Evolutionary conservation across 2,797 vertebrate genomes (phyloP).

Genomic region (Chelidonichthys spinosus): DNA sequence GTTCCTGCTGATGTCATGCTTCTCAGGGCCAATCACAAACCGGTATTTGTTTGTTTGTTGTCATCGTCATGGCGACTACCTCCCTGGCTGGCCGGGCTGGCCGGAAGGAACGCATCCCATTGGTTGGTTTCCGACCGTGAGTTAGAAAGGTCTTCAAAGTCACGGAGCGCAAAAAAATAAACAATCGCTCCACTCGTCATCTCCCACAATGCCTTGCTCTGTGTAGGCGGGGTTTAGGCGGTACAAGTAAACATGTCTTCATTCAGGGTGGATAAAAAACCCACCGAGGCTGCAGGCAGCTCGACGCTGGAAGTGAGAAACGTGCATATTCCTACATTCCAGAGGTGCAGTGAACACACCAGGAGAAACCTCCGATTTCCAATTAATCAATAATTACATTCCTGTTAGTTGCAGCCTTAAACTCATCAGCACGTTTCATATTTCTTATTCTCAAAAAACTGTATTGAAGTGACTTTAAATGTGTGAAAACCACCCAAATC

Average conservation of each 20-base stretch:
- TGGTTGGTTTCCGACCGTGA: constrained; percentile 37
- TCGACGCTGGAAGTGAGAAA: neutral
- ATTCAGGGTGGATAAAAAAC: neutral
- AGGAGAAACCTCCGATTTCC: too few species aligned
- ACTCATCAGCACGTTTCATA: too few species aligned
- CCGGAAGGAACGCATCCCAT: constrained; percentile 37
- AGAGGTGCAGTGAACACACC: neutral
- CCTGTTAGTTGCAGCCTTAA: too few species aligned
- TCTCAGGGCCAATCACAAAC: constrained; percentile 54
- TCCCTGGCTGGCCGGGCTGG: neutral
- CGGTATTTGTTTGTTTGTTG: constrained; percentile 27
- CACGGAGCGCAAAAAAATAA: constrained; percentile 12
- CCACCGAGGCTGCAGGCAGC: neutral
- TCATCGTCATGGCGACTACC: constrained; percentile 7
- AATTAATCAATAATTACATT: too few species aligned
- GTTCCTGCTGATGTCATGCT: constrained; percentile 36
- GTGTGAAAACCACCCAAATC: neutral
- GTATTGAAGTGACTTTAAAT: neutral
- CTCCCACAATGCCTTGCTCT: constrained; percentile 57
- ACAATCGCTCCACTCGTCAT: constrained; percentile 12
- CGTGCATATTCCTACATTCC: neutral
- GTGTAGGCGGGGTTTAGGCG: constrained; percentile 11
- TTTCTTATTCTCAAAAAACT: too few species aligned
- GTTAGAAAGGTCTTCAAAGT: constrained; percentile 29
- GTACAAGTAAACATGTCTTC: constrained; percentile 8